phyloP scores from a whole-genome alignment of 2,113 vertebrate genomes.

The Gnathochromis pfefferi region DNA sequence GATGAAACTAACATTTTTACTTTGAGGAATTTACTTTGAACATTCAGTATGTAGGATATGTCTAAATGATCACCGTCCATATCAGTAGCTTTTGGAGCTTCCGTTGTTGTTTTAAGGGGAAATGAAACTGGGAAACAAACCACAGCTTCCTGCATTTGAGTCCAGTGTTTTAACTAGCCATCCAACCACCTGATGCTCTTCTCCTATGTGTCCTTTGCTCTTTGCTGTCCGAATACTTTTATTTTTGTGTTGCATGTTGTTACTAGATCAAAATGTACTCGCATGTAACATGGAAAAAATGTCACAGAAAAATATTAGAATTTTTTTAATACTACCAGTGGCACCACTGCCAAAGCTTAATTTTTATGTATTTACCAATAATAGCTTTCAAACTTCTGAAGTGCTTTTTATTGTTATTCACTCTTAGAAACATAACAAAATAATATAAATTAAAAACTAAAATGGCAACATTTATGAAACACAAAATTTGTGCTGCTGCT shows the following conservation, averaged over 20 bases:
- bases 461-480: neutral
- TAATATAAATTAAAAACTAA: neutral
- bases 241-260: neutral
- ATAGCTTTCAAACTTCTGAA: neutral
- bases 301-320: neutral
- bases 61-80: neutral
- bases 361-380: neutral
- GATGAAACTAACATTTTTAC: neutral
- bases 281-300: neutral
- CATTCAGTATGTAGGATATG: neutral
- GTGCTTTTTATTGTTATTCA: neutral
- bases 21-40: neutral
- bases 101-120: fast-evolving
- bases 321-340: neutral
- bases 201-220: neutral
- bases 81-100: neutral
- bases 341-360: neutral
- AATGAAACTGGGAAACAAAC: neutral
- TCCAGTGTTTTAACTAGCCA: neutral
- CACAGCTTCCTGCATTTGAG: neutral
- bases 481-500: neutral
- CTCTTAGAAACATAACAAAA: neutral
- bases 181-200: neutral
- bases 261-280: neutral
- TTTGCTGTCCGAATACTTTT: neutral